These are phyloP conservation scores for Coilia nasus DNA, from an alignment of 2,797 vertebrate species.

Conservation along the genomic window DNA sequence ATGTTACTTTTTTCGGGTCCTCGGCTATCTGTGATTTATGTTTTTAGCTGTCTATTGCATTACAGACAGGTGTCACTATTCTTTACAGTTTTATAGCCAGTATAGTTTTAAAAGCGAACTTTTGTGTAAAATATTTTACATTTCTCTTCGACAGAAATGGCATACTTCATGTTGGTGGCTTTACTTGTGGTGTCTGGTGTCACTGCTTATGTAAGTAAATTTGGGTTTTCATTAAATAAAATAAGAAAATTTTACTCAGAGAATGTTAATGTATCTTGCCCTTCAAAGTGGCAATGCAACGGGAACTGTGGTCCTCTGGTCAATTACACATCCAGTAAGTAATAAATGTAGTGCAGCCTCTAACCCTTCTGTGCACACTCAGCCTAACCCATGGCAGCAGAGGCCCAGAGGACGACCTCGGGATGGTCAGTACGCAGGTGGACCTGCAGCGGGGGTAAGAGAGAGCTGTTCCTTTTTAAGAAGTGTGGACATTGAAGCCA, in stretches of 20 bases:
- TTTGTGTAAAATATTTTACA: background rate
- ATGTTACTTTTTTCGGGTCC: background rate
- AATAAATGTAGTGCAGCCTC: background rate
- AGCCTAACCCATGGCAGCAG: background rate
- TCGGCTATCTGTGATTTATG: background rate
- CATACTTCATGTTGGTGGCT: background rate
- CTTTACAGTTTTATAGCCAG: background rate
- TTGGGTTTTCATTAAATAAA: background rate
- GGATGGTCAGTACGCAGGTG: background rate
- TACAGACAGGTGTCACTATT: background rate
- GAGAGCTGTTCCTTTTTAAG: too few relatives aligned
- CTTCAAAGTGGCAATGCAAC: too few relatives aligned
- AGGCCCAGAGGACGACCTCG: background rate
- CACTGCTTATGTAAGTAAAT: background rate
- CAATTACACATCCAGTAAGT: too few relatives aligned
- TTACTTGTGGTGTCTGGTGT: background rate
- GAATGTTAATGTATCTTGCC: too few relatives aligned
- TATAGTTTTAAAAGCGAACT: background rate
- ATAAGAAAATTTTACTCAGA: too few relatives aligned
- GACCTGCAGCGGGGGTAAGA: background rate
- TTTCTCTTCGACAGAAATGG: constrained; percentile 14
- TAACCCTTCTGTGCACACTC: background rate
- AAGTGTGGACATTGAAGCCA: too few relatives aligned
- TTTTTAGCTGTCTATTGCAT: background rate
- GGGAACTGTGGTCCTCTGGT: too few relatives aligned